A percentile compares a stretch with the other conserved stretches of the same genome.
Evolutionary conservation across 2,113 vertebrate genomes (phyloP).

Genomic region (Caranx ignobilis): DNA sequence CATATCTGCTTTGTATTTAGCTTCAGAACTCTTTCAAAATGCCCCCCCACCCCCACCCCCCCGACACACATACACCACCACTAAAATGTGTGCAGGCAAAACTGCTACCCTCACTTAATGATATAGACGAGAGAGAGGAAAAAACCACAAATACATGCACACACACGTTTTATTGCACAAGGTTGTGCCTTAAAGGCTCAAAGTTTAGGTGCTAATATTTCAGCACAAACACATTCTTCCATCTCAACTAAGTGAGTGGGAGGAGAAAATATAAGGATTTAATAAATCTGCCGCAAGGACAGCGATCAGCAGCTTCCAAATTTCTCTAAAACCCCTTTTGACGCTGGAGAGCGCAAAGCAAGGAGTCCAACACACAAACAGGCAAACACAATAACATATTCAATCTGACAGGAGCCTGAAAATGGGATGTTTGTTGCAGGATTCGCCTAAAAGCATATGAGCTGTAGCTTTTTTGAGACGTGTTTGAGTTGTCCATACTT

Average conservation of each 20-base stretch:
- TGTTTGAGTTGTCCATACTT: no score
- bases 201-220: slow-evolving; percentile 47
- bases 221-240: slow-evolving; percentile 30
- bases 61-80: not conserved
- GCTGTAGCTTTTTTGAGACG: not conserved
- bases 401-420: not conserved
- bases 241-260: slow-evolving; percentile 1
- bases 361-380: not conserved
- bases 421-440: not conserved
- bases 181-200: slow-evolving; percentile 33
- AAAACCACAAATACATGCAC: not conserved
- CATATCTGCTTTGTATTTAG: slow-evolving; percentile 50
- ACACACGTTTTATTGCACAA: slow-evolving; percentile 50
- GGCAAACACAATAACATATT: slow-evolving; percentile 5
- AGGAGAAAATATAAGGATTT: slow-evolving; percentile 19
- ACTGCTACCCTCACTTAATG: slow-evolving; percentile 6
- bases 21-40: slow-evolving; percentile 35
- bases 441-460: not conserved
- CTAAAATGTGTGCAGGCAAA: not conserved
- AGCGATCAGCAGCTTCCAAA: not conserved
- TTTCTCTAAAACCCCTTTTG: not conserved
- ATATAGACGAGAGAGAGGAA: not conserved
- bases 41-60: not conserved
- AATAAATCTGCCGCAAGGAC: slow-evolving; percentile 8
- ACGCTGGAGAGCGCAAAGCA: slow-evolving; percentile 12